Percentiles rank a stretch among this genome's conserved stretches.
These are phyloP conservation scores for Dermolepida albohirtum DNA, from an alignment of 2,888 invertebrate genomes.

Conservation along the genomic window DNA sequence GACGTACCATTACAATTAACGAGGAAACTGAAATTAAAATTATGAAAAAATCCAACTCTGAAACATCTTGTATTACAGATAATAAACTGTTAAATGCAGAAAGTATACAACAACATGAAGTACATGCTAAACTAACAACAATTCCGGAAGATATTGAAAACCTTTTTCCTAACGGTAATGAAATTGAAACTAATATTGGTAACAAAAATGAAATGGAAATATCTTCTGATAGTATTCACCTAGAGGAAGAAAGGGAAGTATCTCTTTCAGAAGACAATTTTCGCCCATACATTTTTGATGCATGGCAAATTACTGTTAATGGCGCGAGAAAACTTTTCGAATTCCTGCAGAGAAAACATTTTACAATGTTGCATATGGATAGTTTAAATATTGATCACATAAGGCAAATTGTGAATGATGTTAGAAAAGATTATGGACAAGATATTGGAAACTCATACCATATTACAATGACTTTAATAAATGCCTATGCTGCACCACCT, in stretches of 20 bases:
- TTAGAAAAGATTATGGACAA: constrained; percentile 13
- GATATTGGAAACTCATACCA: constrained; percentile 1
- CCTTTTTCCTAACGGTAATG: neutral
- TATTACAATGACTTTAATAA: constrained; percentile 11
- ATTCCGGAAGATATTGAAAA: neutral
- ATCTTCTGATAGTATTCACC: neutral
- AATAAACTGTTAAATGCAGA: neutral
- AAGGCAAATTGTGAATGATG: neutral
- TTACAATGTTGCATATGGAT: constrained; percentile 17
- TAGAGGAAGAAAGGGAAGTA: neutral
- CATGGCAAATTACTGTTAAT: constrained; percentile 39
- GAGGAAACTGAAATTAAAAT: no score
- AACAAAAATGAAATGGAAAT: neutral
- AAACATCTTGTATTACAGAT: neutral
- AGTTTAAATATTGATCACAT: constrained; percentile 33
- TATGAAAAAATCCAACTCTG: neutral
- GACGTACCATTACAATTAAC: no score
- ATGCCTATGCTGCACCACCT: neutral
- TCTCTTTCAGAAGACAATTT: neutral
- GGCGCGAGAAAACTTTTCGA: constrained; percentile 34
- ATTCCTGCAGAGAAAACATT: constrained; percentile 21
- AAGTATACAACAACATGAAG: neutral
- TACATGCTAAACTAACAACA: constrained; percentile 1
- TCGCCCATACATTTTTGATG: constrained; percentile 37
- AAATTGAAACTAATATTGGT: neutral